Percentiles rank a stretch among this genome's conserved stretches.
Conservation (phyloP, 2,888 invertebrate species). For the Drymonia ruficornis region DNA sequence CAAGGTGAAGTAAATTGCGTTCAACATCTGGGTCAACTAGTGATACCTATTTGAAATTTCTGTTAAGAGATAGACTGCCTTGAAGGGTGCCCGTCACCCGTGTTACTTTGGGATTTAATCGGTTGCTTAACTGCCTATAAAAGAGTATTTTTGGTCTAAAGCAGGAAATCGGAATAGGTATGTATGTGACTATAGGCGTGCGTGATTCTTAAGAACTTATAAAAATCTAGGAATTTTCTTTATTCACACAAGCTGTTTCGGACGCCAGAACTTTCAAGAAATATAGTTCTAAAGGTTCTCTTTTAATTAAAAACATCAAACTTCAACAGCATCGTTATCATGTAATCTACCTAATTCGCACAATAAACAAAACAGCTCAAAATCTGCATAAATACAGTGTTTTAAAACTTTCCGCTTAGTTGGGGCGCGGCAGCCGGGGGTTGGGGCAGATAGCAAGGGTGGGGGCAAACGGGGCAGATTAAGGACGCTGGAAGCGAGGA, state of each 20-base stretch:
- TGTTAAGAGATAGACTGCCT: too few species aligned
- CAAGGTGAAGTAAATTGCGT: too few species aligned
- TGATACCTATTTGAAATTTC: too few species aligned
- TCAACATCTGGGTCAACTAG: too few species aligned
- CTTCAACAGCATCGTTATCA: conserved; percentile 47
- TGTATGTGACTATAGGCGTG: too few species aligned
- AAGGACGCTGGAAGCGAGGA: conserved; percentile 81
- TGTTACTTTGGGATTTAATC: too few species aligned
- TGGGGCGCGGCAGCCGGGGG: conserved; percentile 62
- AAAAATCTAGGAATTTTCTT: neutral
- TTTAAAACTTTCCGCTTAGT: conserved; percentile 82
- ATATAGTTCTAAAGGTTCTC: conserved; percentile 5
- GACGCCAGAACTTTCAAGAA: neutral
- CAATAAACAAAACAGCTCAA: conserved; percentile 60
- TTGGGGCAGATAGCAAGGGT: conserved; percentile 47
- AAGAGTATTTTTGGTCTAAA: too few species aligned
- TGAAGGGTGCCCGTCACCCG: too few species aligned
- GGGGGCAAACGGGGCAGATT: conserved; percentile 75
- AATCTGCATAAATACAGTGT: conserved; percentile 70
- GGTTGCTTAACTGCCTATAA: too few species aligned
- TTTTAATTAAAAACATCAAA: conserved; percentile 47
- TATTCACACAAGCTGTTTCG: neutral
- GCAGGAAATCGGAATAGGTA: too few species aligned
- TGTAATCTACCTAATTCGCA: conserved; percentile 55
- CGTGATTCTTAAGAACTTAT: too few species aligned